Evolutionary conservation across 2,888 invertebrate species (phyloP), one percentile per base, ranked within the genome.

Genomic region (Omphaloscelis lunosa): DNA sequence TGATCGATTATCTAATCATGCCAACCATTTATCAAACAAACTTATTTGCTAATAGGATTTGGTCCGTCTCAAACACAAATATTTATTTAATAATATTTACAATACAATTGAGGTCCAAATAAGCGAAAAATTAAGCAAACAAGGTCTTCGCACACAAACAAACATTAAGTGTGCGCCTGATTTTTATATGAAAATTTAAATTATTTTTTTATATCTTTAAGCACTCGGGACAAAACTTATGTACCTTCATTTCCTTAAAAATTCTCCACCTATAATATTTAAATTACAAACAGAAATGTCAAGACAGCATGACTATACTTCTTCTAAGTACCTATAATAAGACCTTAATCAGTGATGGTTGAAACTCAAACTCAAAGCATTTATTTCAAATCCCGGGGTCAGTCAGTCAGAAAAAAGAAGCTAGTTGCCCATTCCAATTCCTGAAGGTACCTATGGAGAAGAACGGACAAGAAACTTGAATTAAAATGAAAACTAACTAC

Each of bases 31-130:
- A 58, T 58, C 17, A 65, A 56, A 78, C 48, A 78, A 48, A 63
- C 29, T 15, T 82, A 63, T 72, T 72, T 63, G 45, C 68, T 41
- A 41, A 65, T 56, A 41, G 27, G 20, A 41, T 73, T 68, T 27
- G 27, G 48, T n/a, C 58, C 34, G n/a, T 41, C 23, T 56, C 39
- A 59, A 66, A 62, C 20, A 39, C 45, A 58, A 70, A 84, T 73
- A 81, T 79, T 79, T 17, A 29, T 34, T 15, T 9, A 62, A 45
- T 20, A 34, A 72, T 79, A 66, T 82, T 79, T 68, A 48, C 80
- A n/a, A n/a, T 20, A 62, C 23, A 27, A 41, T 58, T 75, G 34
- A 53, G 7, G 39, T 66, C 70, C 39, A 53, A 75, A 59, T 70
- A 70, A 27, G 59, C 39, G 75, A 23, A 48, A 39, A 83, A 79